These are phyloP conservation scores for Champsocephalus esox DNA, from an alignment of 2,797 vertebrate species.

Conservation along the genomic window DNA sequence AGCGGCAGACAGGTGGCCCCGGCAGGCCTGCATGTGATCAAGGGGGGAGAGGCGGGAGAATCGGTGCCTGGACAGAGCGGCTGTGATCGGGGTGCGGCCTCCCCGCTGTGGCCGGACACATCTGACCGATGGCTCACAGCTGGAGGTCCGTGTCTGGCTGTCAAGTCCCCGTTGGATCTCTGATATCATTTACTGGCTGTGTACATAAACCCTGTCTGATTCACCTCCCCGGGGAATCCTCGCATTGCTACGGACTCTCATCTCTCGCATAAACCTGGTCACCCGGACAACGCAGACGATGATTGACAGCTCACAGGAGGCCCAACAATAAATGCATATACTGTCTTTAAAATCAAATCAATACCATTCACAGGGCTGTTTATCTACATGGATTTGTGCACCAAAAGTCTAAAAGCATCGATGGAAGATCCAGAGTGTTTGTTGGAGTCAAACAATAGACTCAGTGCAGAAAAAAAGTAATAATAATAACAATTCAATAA, in stretches of 20 bases:
- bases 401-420: slow-evolving; percentile 40
- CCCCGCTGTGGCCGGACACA: slow-evolving; percentile 69
- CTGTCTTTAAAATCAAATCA: slow-evolving; percentile 53
- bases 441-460: slow-evolving; percentile 61
- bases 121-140: slow-evolving; percentile 74
- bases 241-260: slow-evolving; percentile 23
- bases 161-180: slow-evolving; percentile 58
- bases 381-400: slow-evolving; percentile 66
- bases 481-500: slow-evolving; percentile 62
- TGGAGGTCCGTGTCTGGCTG: slow-evolving; percentile 72
- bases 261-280: slow-evolving; percentile 36
- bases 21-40: slow-evolving; percentile 64
- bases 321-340: slow-evolving; percentile 59
- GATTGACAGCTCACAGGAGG: slow-evolving; percentile 62
- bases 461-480: slow-evolving; percentile 60
- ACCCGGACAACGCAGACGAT: slow-evolving; percentile 58
- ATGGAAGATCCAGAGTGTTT: slow-evolving; percentile 73
- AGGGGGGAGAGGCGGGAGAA: slow-evolving; percentile 52
- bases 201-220: slow-evolving; percentile 43
- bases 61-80: slow-evolving; percentile 59
- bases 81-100: slow-evolving; percentile 68
- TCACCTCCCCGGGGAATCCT: slow-evolving; percentile 43
- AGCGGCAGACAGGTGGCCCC: slow-evolving; percentile 69
- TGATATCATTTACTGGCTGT: slow-evolving; percentile 58
- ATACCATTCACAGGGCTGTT: slow-evolving; percentile 49